Conservation (phyloP, 2,113 vertebrate genomes). For the Paralichthys olivaceus region DNA sequence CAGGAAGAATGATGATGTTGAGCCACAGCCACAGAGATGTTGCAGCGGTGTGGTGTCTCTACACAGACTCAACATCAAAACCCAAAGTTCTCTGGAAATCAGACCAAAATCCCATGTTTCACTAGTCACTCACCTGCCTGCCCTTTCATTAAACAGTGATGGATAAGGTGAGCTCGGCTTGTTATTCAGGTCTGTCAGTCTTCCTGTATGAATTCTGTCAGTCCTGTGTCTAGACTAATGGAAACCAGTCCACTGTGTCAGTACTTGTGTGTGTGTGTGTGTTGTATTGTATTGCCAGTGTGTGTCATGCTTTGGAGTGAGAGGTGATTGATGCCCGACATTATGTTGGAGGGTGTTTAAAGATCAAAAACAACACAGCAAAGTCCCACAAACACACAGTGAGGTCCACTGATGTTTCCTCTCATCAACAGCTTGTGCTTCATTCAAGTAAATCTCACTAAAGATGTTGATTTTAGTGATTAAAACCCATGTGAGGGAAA, state of each 20-base stretch:
- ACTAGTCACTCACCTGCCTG: background rate
- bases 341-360: background rate
- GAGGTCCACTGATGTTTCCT: background rate
- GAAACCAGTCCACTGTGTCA: background rate
- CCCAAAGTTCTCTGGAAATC: background rate
- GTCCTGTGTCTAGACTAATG: background rate
- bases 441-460: constrained; percentile 12
- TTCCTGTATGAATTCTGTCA: background rate
- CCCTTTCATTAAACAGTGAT: constrained; percentile 1
- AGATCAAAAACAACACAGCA: constrained; percentile 4
- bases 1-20: background rate
- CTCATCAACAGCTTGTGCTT: background rate
- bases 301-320: background rate
- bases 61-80: background rate
- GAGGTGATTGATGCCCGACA: background rate
- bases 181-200: constrained; percentile 11
- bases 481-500: background rate
- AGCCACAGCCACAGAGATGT: background rate
- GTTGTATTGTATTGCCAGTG: background rate
- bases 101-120: background rate
- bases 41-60: background rate
- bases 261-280: background rate
- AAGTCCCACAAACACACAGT: background rate
- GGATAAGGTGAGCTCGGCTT: constrained; percentile 11
- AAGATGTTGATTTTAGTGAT: constrained; percentile 3